phyloP scores from a whole-genome alignment of 2,113 vertebrate genomes.

The Sceloporus tristichus region DNA sequence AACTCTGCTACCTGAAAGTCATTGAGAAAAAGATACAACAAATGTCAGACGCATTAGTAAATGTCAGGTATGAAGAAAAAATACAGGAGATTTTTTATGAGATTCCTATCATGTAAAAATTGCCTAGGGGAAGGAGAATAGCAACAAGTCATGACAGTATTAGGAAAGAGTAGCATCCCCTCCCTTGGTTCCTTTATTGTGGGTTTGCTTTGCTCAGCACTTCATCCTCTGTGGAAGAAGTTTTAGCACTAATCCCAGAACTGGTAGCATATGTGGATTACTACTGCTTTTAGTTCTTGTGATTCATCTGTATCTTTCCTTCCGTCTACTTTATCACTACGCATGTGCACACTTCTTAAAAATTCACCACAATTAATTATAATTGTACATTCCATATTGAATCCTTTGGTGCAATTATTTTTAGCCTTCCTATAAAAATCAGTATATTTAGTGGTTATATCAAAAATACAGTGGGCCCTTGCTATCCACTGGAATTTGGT shows the following conservation, averaged over 20 bases:
- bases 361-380: too few relatives aligned
- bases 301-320: neutral
- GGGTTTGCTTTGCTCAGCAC: neutral
- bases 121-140: conserved; percentile 2
- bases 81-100: neutral
- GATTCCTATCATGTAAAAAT: neutral
- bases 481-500: too few relatives aligned
- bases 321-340: too few relatives aligned
- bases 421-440: too few relatives aligned
- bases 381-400: too few relatives aligned
- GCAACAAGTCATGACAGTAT: neutral
- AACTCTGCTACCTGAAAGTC: conserved; percentile 80
- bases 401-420: too few relatives aligned
- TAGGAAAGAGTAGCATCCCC: neutral
- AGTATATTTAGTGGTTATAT: too few relatives aligned
- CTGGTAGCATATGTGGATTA: neutral
- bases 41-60: conserved; percentile 27
- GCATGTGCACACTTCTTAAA: too few relatives aligned
- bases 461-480: too few relatives aligned
- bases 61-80: neutral
- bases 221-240: neutral
- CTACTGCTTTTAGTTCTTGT: neutral
- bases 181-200: neutral
- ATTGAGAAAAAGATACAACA: conserved; percentile 30
- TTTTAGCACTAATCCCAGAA: neutral